Evolutionary conservation across 2,113 vertebrate genomes (phyloP).

Genomic region (Dicaeum eximium): DNA sequence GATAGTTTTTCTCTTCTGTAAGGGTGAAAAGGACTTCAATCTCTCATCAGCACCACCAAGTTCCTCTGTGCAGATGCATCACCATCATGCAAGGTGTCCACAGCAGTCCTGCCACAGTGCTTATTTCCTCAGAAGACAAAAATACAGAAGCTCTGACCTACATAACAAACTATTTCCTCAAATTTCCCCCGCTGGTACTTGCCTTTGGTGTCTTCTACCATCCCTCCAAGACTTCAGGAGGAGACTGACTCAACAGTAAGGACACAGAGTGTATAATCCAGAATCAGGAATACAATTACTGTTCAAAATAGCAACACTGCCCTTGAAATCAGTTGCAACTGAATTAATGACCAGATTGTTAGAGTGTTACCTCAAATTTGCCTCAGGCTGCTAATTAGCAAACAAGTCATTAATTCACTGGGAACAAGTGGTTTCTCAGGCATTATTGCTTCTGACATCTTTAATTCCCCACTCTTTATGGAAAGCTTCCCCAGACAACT

Average conservation of each 20-base stretch:
- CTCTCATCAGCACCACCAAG: background rate
- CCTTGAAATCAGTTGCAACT: slow-evolving; percentile 56
- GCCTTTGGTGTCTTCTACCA: background rate
- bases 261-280: background rate
- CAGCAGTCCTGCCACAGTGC: background rate
- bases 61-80: background rate
- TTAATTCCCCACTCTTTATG: slow-evolving; percentile 31
- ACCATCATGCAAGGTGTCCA: background rate
- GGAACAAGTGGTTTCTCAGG: slow-evolving; percentile 61
- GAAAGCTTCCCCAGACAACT: slow-evolving; percentile 24
- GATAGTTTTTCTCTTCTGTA: background rate
- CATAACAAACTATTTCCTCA: background rate
- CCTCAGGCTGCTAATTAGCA: slow-evolving; percentile 64
- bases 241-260: background rate
- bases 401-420: slow-evolving; percentile 66
- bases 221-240: background rate
- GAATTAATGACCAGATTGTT: slow-evolving; percentile 63
- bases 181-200: background rate
- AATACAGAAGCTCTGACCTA: background rate
- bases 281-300: slow-evolving; percentile 42
- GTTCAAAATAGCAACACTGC: slow-evolving; percentile 52
- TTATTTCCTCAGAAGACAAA: background rate
- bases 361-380: slow-evolving; percentile 42
- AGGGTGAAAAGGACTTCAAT: background rate
- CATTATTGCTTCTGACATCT: slow-evolving; percentile 47